Evolutionary conservation across 2,888 invertebrate genomes (phyloP).

Genomic region (Seladonia tumulorum): DNA sequence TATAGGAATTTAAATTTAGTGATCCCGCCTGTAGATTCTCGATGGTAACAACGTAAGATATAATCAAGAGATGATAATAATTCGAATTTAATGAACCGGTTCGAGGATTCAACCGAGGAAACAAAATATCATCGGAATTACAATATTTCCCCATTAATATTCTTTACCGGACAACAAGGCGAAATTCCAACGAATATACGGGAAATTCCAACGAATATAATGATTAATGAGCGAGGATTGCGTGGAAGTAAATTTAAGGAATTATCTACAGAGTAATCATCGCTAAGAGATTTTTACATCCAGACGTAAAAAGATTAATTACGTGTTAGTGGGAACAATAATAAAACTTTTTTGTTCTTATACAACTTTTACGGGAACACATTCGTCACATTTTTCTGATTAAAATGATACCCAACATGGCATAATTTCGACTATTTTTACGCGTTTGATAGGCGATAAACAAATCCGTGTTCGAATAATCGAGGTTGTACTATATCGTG

Average conservation of each 20-base stretch:
- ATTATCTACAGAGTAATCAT: not conserved
- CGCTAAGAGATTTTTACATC: too few species aligned
- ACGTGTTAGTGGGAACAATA: not conserved
- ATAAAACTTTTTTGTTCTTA: not conserved
- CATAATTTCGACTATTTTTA: too few species aligned
- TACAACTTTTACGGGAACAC: not conserved
- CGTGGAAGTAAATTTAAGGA: not conserved
- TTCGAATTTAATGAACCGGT: conserved; percentile 12
- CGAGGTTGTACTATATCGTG: not conserved
- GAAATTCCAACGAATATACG: not conserved
- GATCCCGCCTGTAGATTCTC: conserved; percentile 1
- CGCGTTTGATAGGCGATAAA: too few species aligned
- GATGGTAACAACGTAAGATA: not conserved
- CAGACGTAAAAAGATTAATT: not conserved
- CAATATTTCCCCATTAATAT: not conserved
- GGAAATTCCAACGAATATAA: not conserved
- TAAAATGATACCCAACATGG: too few species aligned
- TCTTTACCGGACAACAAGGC: not conserved
- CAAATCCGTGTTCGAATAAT: not conserved
- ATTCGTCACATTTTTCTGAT: too few species aligned
- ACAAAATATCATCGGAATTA: not conserved
- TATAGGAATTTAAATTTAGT: conserved; percentile 13
- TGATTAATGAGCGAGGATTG: not conserved
- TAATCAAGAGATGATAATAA: not conserved
- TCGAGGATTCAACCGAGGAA: not conserved